Evolutionary conservation across 2,113 vertebrate species (phyloP), one percentile per base, ranked within the genome.

Genomic region (Prunella fulvescens): DNA sequence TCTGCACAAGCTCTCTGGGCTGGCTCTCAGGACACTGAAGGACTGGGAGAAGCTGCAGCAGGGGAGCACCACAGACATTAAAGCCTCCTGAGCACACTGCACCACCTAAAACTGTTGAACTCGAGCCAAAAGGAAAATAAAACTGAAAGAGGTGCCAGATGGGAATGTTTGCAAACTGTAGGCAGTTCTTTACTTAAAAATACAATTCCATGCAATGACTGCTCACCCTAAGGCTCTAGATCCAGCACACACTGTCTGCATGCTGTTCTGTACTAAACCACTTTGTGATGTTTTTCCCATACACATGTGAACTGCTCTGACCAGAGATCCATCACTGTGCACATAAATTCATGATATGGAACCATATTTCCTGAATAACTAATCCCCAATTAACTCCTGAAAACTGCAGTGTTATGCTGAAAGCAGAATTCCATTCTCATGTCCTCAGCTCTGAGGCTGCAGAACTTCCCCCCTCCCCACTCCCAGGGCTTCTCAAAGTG

Each of bases 151-250:
- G 45, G 12, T 10, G 26, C 23, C 58, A 88, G 39, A 65, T 37
- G 88, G 80, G 80, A 62, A 24, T 14, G 4, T 58, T 83, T 60
- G 64, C 56, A 71, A 93, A 62, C 24, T 83, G 70, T 19, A 54
- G 40, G 45, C 23, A 35, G 54, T 24, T 79, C 44, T 56, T 94
- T 86, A 53, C 45, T 90, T 91, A 79, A 93, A 90, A 86, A 65
- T 58, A 77, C 33, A 94, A 81, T 84, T 84, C 64, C 44, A 64
- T 39, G 33, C 24, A 83, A 78, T 0, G 5, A 47, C 12, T 77
- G 37, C n/a, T 92, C 57, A 61, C 29, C 39, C 24, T n/a, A 16
- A 56, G 29, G 25, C 56, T 67, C 54, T 61, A 50, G 70, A 85
- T 53, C 25, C 71, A 48, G 57, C 40, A 69, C 54, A 87, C 79